A percentile compares a stretch with the other conserved stretches of the same genome.
phyloP scores from a whole-genome alignment of 2,797 vertebrate species.

The Emydoidea blandingii region DNA sequence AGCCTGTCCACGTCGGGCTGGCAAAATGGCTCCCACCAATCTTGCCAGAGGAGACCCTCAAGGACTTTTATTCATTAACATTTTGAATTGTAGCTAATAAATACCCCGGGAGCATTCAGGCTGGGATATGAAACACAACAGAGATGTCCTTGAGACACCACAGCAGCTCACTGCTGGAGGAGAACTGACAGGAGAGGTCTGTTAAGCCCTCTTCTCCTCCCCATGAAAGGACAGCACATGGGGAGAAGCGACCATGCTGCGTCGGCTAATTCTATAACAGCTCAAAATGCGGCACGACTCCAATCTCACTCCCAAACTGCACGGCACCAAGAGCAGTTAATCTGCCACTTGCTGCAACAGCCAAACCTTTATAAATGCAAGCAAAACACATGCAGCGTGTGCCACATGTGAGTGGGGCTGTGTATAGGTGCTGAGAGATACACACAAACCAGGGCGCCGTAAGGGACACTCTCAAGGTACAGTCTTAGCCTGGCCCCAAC shows the following conservation, averaged over 20 bases:
- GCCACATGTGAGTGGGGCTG: rapidly evolving
- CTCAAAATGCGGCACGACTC: background rate
- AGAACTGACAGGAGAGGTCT: background rate
- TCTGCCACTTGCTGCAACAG: background rate
- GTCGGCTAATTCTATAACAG: rapidly evolving
- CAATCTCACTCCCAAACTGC: rapidly evolving
- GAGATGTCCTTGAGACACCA: constrained; percentile 39
- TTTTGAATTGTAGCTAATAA: constrained; percentile 67
- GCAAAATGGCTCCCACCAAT: constrained; percentile 45
- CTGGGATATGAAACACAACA: constrained; percentile 15
- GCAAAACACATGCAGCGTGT: background rate
- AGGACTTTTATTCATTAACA: constrained; percentile 71
- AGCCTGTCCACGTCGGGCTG: background rate
- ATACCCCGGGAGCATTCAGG: constrained; percentile 40
- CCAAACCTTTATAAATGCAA: background rate
- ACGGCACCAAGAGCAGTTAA: rapidly evolving
- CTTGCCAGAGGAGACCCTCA: constrained; percentile 66
- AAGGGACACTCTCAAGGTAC: rapidly evolving
- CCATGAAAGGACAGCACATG: background rate
- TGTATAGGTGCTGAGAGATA: background rate
- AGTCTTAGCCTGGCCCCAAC: background rate
- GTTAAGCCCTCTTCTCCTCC: background rate
- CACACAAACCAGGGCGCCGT: background rate
- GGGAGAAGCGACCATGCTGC: background rate
- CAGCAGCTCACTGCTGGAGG: constrained; percentile 1